Base-by-base conservation (phyloP, 2,888 invertebrate species). In the Plagodis pulveraria region DNA sequence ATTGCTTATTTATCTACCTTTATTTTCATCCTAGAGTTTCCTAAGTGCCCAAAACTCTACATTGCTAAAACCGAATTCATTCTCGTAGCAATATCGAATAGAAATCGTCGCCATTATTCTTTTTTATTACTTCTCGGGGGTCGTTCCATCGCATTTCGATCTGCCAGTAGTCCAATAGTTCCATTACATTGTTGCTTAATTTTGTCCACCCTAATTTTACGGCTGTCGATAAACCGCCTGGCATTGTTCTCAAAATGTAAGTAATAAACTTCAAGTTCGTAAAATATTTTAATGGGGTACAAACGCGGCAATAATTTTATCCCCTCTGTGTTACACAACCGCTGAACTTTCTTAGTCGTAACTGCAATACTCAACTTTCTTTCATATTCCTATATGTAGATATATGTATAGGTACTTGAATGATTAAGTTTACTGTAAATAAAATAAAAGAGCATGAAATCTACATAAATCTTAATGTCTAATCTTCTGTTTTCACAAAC, bases 81-180 rank as follows among this genome's bases (percentile, higher is more conserved):
- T 2, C 22, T 22, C 22, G 22, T 4, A 64, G 71, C 58, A 65
- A 71, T 71, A 72, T 63, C 60, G 56, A 56, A 69, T 72, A 74
- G 73, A 73, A 77, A 74, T 78, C 68, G 79, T 74, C 68, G 72
- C 72, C 67, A 72, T 74, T 73, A 78, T 72, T 76, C 77, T 72
- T 62, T 68, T 78, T 79, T 81, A 80, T 80, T 70, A 73, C 72
- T 73, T 63, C 73, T 41, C 67, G 12, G 50, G 58, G 50, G 50
- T 46, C 40, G 22, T 54, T 59, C 36, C 36, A 47, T 7, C 35
- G 48, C 22, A 55, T 53, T 58, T 42, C 66, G 67, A 71, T 70
- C 68, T 45, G 52, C 49, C 52, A 51, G 50, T 35, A 41, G 50
- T 48, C 47, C 47, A 55, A 55, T 55, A 55, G 62, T 62, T 62